Evolutionary conservation across 2,113 vertebrate genomes (phyloP).

Genomic region (Pavo muticus): DNA sequence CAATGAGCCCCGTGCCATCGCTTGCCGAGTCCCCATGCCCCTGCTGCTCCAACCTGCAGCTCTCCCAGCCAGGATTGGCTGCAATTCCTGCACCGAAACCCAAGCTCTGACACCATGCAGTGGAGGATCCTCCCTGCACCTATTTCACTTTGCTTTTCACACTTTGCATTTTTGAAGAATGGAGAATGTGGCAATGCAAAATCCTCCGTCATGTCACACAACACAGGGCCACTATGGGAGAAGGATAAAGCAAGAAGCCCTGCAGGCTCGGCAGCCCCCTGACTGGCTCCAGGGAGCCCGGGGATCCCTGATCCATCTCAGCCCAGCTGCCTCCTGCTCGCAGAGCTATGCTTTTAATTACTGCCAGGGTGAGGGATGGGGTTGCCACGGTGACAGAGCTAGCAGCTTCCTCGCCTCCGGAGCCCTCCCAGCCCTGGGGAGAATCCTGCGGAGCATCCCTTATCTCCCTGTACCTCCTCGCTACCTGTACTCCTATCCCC

Average conservation of each 20-base stretch:
- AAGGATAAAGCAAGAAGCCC: neutral
- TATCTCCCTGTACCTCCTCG: neutral
- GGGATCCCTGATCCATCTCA: neutral
- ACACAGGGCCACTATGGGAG: no score
- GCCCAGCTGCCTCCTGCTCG: neutral
- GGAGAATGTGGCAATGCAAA: neutral
- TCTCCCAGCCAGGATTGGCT: neutral
- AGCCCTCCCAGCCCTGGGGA: neutral
- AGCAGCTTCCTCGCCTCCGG: neutral
- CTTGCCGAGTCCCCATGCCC: accelerated
- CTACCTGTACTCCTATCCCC: neutral
- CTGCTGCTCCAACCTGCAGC: neutral
- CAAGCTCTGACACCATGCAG: neutral
- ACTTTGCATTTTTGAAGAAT: neutral
- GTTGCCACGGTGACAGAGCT: neutral
- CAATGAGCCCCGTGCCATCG: neutral
- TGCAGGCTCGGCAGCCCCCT: accelerated
- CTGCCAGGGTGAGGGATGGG: neutral
- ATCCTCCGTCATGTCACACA: no score
- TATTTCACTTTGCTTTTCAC: neutral
- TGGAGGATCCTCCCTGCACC: neutral
- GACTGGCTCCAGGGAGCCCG: neutral
- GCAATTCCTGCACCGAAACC: neutral
- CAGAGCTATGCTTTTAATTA: neutral
- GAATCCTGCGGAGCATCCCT: neutral